Conservation (phyloP, 2,888 invertebrate genomes). For the Mythimna albipuncta region DNA sequence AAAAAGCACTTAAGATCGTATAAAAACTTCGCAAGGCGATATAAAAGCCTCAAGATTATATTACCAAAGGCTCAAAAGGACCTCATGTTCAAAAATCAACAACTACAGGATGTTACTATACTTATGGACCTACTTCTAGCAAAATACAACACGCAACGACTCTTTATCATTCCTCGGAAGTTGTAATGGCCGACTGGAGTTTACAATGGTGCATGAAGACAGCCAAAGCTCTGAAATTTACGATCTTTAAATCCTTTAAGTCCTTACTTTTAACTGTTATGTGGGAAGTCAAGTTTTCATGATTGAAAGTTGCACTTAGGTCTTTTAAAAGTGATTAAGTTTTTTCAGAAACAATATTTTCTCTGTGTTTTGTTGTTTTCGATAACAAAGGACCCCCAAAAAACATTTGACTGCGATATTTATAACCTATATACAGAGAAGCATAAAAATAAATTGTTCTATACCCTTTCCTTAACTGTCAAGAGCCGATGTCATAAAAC, state of each 20-base stretch:
- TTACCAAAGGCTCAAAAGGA: neutral
- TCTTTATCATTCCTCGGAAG: slow-evolving; percentile 55
- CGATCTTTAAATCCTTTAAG: slow-evolving; percentile 23
- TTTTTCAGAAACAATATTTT: neutral
- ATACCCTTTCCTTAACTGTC: slow-evolving; percentile 55
- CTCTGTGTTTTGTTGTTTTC: neutral
- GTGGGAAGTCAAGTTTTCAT: neutral
- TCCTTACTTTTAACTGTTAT: slow-evolving; percentile 23
- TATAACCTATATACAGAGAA: slow-evolving; percentile 56
- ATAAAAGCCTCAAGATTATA: neutral
- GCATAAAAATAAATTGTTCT: slow-evolving; percentile 63
- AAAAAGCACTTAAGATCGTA: too few relatives aligned
- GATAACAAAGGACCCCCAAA: slow-evolving; percentile 33
- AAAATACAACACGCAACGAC: slow-evolving; percentile 33
- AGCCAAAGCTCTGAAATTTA: slow-evolving; percentile 35
- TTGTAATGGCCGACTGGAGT: slow-evolving; percentile 46
- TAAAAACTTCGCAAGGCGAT: neutral
- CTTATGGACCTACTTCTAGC: slow-evolving; percentile 9
- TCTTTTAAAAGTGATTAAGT: neutral
- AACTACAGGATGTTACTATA: neutral
- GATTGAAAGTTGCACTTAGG: neutral
- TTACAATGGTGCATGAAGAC: slow-evolving; percentile 42
- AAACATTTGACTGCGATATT: slow-evolving; percentile 41
- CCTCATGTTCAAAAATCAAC: slow-evolving; percentile 18
- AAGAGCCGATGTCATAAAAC: slow-evolving; percentile 53